Evolutionary conservation across 2,888 invertebrate genomes (phyloP).

Genomic region (Caenorhabditis parvicauda): DNA sequence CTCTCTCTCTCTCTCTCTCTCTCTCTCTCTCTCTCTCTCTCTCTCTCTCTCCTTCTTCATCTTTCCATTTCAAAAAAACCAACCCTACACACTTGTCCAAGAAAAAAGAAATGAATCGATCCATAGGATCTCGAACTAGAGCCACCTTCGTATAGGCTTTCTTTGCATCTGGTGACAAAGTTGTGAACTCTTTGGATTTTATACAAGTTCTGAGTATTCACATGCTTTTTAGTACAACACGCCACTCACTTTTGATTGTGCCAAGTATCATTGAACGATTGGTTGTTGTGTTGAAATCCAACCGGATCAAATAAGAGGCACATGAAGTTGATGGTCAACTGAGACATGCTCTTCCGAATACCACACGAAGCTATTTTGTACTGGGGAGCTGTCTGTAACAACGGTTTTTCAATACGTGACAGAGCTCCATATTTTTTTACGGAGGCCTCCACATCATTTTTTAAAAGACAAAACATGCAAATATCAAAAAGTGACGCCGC

Average conservation of each 20-base stretch:
- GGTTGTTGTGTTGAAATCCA: not conserved
- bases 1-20: too few relatives aligned
- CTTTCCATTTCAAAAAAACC: too few relatives aligned
- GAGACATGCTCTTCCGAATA: slow-evolving; percentile 15
- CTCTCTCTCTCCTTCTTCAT: too few relatives aligned
- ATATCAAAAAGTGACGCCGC: too few relatives aligned
- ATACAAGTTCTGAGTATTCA: too few relatives aligned
- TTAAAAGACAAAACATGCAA: too few relatives aligned
- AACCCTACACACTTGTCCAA: slow-evolving; percentile 12
- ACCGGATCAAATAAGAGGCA: slow-evolving; percentile 8
- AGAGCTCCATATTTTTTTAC: too few relatives aligned
- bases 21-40: too few relatives aligned
- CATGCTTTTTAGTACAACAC: not conserved
- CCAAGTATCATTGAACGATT: slow-evolving; percentile 9
- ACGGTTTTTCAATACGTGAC: too few relatives aligned
- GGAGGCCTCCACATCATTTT: too few relatives aligned
- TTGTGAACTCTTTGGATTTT: too few relatives aligned
- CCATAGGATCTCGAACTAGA: slow-evolving; percentile 12
- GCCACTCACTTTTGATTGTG: not conserved
- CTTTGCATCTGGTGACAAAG: not conserved
- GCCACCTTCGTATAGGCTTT: slow-evolving; percentile 2
- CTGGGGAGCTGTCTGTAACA: slow-evolving; percentile 6
- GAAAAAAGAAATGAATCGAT: slow-evolving; percentile 10
- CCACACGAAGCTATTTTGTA: slow-evolving; percentile 7
- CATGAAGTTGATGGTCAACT: slow-evolving; percentile 11